Evolutionary conservation across 2,888 invertebrate species (phyloP).

Genomic region (Melipona bicolor): DNA sequence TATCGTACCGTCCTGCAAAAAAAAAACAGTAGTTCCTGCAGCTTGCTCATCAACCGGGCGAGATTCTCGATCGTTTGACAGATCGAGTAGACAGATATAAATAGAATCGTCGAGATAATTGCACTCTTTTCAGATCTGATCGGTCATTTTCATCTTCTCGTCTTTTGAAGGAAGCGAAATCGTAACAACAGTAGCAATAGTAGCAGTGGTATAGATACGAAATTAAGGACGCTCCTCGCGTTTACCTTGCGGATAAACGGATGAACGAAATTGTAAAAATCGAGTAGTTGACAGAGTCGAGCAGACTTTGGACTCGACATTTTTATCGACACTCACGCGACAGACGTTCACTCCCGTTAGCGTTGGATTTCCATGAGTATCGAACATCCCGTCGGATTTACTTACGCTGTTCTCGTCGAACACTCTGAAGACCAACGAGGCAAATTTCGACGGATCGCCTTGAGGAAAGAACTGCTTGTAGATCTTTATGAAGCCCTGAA

Average conservation of each 20-base stretch:
- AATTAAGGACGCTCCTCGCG: background rate
- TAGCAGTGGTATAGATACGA: background rate
- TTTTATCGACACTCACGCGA: too few relatives aligned
- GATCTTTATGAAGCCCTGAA: slow-evolving; percentile 99
- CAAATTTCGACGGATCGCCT: slow-evolving; percentile 99
- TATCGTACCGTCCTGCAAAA: slow-evolving; percentile 96
- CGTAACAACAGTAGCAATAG: background rate
- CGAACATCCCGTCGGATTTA: slow-evolving; percentile 66
- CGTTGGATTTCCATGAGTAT: too few relatives aligned
- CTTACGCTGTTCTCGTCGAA: slow-evolving; percentile 99
- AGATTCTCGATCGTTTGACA: background rate
- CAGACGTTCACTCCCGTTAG: too few relatives aligned
- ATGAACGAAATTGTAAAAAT: too few relatives aligned
- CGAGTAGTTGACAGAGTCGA: too few relatives aligned
- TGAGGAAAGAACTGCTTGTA: slow-evolving; percentile 99
- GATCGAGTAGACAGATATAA: too few relatives aligned
- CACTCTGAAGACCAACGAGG: slow-evolving; percentile 98
- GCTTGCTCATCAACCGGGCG: background rate
- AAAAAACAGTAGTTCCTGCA: slow-evolving; percentile 60
- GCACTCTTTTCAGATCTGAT: background rate
- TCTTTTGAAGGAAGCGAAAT: background rate
- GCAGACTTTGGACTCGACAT: too few relatives aligned
- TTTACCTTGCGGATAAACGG: too few relatives aligned
- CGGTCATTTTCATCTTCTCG: background rate
- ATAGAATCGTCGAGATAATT: background rate